Evolutionary conservation across 2,113 vertebrate species (phyloP).

Genomic region (Sebastes schlegelii): DNA sequence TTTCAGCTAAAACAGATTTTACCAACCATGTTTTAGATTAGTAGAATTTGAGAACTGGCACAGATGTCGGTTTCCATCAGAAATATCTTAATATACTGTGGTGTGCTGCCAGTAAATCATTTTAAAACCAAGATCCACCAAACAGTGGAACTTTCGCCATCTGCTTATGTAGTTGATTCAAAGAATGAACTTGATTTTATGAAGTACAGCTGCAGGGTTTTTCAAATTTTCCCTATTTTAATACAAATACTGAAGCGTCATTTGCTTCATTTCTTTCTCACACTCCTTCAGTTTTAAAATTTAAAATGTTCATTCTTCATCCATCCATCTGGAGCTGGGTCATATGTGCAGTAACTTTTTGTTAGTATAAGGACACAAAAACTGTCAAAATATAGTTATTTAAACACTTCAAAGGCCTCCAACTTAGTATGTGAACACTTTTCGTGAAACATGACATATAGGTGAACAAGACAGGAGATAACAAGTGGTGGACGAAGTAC

Average conservation of each 20-base stretch:
- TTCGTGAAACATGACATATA: too few relatives aligned
- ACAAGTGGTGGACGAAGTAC: too few relatives aligned
- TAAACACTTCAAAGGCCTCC: too few relatives aligned
- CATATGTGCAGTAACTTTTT: too few relatives aligned
- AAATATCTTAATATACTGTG: slow-evolving; percentile 50
- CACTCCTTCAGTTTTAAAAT: too few relatives aligned
- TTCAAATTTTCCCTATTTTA: neutral
- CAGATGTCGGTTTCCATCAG: slow-evolving; percentile 42
- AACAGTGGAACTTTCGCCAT: slow-evolving; percentile 41
- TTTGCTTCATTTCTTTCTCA: slow-evolving; percentile 12
- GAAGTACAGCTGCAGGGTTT: slow-evolving; percentile 10
- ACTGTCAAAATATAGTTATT: too few relatives aligned
- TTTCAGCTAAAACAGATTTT: slow-evolving; percentile 57
- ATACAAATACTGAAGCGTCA: neutral
- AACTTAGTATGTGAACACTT: too few relatives aligned
- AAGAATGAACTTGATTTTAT: slow-evolving; percentile 12
- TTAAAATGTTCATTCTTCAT: too few relatives aligned
- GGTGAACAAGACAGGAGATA: too few relatives aligned
- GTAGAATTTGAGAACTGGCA: slow-evolving; percentile 41
- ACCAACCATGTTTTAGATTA: slow-evolving; percentile 63
- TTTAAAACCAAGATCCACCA: slow-evolving; percentile 42
- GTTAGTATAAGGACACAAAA: too few relatives aligned
- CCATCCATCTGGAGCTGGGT: too few relatives aligned
- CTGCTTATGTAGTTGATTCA: slow-evolving; percentile 29
- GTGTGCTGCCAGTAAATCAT: slow-evolving; percentile 50